These are phyloP conservation scores for Actinostola sp. DNA, from an alignment of 92 coral and sea anemone genomes.

Conservation along the genomic window DNA sequence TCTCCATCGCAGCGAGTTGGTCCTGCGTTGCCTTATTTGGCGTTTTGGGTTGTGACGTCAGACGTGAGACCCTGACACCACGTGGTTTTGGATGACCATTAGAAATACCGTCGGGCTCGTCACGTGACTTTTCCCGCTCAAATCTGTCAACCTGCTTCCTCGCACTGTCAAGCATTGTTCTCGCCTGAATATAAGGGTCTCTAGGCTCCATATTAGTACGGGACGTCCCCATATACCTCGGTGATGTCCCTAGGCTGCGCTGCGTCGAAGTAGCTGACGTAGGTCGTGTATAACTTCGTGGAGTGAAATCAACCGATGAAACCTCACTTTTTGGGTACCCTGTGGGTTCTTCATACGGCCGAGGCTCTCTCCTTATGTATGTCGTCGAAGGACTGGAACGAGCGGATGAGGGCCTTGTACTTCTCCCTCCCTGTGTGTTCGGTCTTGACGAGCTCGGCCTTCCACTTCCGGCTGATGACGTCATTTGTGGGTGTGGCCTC, in stretches of 20 bases:
- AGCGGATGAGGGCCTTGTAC: conserved; percentile 68
- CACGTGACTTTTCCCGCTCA: conserved; percentile 52
- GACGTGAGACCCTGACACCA: conserved; percentile 17
- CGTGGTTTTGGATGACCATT: conserved; percentile 32
- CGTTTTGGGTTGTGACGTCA: conserved; percentile 26
- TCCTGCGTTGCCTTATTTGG: conserved; percentile 28
- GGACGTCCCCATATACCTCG: conserved; percentile 66
- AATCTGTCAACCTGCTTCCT: conserved; percentile 73
- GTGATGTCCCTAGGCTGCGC: conserved; percentile 69
- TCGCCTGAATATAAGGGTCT: conserved; percentile 75
- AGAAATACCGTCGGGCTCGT: conserved; percentile 43
- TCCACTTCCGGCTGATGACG: conserved; percentile 38
- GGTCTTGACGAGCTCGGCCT: conserved; percentile 63
- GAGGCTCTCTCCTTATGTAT: conserved; percentile 46
- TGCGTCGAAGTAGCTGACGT: conserved; percentile 59
- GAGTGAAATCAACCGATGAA: conserved; percentile 19
- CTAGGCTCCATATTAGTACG: conserved; percentile 50
- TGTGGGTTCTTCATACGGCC: conserved; percentile 39
- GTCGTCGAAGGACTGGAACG: conserved; percentile 55
- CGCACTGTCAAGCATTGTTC: conserved; percentile 76
- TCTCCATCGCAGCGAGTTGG: conserved; percentile 69
- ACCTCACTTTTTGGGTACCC: conserved; percentile 21
- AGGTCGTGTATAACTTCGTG: conserved; percentile 54
- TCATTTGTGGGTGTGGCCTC: conserved; percentile 23
- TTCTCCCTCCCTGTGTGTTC: conserved; percentile 40